Evolutionary conservation across 2,113 vertebrate genomes (phyloP).

Genomic region (Malurus alboscapulatus): DNA sequence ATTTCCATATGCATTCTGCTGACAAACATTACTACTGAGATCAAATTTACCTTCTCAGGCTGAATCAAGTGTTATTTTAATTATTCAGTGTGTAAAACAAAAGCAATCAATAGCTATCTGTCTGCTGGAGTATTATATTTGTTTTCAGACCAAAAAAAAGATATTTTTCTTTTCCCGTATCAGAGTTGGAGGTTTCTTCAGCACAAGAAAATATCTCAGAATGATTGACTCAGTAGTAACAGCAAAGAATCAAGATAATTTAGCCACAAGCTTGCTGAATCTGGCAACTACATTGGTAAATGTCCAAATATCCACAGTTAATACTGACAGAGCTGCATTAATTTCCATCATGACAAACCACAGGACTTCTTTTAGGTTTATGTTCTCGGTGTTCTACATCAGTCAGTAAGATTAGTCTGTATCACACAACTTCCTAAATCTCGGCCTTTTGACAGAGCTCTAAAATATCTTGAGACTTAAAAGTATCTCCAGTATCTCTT

Average conservation of each 20-base stretch:
- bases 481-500: not conserved
- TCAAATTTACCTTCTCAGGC: accelerated
- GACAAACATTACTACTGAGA: not conserved
- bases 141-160: not conserved
- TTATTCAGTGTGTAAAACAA: not conserved
- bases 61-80: not conserved
- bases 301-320: not conserved
- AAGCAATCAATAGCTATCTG: not conserved
- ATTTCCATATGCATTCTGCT: not conserved
- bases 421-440: not conserved
- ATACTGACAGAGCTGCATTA: not conserved
- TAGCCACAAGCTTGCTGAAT: not conserved
- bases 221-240: not conserved
- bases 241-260: not conserved
- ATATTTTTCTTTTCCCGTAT: not conserved
- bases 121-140: not conserved
- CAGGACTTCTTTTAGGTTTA: not conserved
- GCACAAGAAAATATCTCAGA: not conserved
- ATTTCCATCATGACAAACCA: not conserved
- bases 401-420: not conserved
- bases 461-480: not conserved
- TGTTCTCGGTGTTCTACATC: not conserved
- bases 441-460: not conserved
- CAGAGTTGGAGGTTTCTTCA: not conserved
- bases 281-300: not conserved